Evolutionary conservation across 2,888 invertebrate species (phyloP).

Genomic region (Scaptomyza reducta): DNA sequence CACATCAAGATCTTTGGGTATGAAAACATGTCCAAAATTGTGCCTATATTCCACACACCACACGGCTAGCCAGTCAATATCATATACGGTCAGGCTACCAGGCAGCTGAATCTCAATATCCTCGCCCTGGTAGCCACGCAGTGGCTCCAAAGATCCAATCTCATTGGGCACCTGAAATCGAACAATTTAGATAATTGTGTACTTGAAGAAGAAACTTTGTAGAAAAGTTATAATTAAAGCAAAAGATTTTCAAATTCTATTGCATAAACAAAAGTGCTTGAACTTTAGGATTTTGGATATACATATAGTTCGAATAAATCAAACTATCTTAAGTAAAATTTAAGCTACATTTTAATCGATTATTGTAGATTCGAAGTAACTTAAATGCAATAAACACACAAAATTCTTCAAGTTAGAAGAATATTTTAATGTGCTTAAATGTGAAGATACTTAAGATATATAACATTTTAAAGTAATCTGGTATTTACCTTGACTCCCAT

Average conservation of each 20-base stretch:
- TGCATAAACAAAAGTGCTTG: not conserved
- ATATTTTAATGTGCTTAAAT: too few species aligned
- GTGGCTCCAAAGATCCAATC: constrained; percentile 91
- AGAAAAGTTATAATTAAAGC: too few species aligned
- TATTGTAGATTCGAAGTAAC: too few species aligned
- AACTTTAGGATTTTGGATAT: too few species aligned
- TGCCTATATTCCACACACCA: constrained; percentile 96
- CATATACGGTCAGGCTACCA: constrained; percentile 92
- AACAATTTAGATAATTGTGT: too few species aligned
- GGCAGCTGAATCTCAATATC: constrained; percentile 96
- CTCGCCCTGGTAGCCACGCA: constrained; percentile 94
- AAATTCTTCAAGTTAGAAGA: too few species aligned
- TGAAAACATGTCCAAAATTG: constrained; percentile 95
- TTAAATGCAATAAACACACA: too few species aligned
- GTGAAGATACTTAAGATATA: not conserved
- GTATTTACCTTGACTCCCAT: constrained; percentile 90
- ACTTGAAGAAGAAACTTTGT: too few species aligned
- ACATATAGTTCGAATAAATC: too few species aligned
- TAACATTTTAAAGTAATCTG: too few species aligned
- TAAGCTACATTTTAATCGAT: too few species aligned
- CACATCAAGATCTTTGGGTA: constrained; percentile 94
- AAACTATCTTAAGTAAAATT: too few species aligned
- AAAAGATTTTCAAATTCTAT: not conserved
- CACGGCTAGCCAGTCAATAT: constrained; percentile 95
- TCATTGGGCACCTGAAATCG: constrained; percentile 91